Percentiles rank a stretch among this genome's conserved stretches.
phyloP scores from a whole-genome alignment of 1,140 invertebrate species.

The Globodera rostochiensis region DNA sequence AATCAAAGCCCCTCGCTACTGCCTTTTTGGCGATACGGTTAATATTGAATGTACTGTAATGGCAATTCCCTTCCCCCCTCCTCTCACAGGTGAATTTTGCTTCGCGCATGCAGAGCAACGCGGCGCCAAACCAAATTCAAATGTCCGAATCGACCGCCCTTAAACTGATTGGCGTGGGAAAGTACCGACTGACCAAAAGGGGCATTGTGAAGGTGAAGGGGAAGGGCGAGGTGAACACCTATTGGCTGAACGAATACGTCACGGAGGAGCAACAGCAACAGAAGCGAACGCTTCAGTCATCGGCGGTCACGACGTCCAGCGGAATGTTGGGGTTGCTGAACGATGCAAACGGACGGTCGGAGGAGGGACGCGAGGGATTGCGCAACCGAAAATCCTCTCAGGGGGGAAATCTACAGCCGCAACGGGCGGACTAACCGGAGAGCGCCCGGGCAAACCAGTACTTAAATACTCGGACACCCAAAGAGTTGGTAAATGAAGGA shows the following conservation, averaged over 20 bases:
- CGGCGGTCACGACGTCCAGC: not conserved
- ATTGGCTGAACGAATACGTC: conserved; percentile 37
- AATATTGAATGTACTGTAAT: conserved; percentile 67
- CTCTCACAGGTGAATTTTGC: conserved; percentile 59
- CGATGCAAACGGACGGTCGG: not conserved
- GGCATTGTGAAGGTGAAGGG: conserved; percentile 65
- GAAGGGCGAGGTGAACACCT: conserved; percentile 56
- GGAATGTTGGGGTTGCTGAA: conserved; percentile 2
- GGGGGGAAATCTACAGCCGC: not conserved
- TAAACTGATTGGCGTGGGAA: conserved; percentile 44
- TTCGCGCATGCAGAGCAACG: conserved; percentile 65
- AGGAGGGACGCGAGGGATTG: conserved; percentile 7
- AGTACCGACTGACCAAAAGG: conserved; percentile 57
- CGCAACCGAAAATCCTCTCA: not conserved
- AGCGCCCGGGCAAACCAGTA: not conserved
- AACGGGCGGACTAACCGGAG: not conserved
- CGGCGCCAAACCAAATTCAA: conserved; percentile 64
- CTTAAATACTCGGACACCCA: too few species aligned
- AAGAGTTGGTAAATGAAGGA: too few species aligned
- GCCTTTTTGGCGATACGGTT: conserved; percentile 82
- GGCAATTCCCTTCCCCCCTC: not conserved
- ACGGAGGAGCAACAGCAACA: not conserved
- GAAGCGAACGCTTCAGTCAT: conserved; percentile 1
- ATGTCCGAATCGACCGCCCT: conserved; percentile 60
- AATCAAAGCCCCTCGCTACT: conserved; percentile 69